Evolutionary conservation across 2,797 vertebrate genomes (phyloP).

Genomic region (Liasis olivaceus): DNA sequence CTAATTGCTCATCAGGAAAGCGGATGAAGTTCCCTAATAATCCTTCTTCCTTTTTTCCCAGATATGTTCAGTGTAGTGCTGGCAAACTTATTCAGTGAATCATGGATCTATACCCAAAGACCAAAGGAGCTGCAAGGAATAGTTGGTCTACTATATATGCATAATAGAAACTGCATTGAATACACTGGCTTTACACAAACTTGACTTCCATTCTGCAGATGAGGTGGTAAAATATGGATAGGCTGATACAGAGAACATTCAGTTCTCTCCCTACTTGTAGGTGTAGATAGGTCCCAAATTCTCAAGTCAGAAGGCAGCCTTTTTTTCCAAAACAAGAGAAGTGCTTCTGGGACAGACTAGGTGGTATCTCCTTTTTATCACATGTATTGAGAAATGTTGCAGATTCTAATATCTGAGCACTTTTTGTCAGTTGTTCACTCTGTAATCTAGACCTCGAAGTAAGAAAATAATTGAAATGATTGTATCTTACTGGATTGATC

Average conservation of each 20-base stretch:
- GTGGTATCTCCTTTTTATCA: background rate
- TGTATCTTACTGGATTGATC: background rate
- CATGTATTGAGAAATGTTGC: background rate
- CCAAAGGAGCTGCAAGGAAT: slow-evolving; percentile 15
- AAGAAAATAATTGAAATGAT: background rate
- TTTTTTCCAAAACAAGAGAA: background rate
- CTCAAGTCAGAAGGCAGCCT: background rate
- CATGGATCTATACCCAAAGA: background rate
- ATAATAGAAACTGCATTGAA: background rate
- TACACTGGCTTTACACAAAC: slow-evolving; percentile 26
- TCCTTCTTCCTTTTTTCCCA: background rate
- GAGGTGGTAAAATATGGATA: background rate
- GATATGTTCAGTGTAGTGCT: background rate
- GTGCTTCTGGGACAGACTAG: background rate
- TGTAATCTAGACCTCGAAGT: background rate
- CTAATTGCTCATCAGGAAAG: slow-evolving; percentile 11
- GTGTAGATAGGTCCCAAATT: background rate
- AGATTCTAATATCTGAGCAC: background rate
- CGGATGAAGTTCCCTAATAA: slow-evolving; percentile 1
- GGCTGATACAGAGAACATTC: background rate
- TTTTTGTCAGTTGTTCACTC: background rate
- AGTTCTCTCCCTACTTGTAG: background rate
- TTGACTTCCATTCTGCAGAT: background rate
- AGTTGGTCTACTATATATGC: background rate
- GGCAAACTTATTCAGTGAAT: background rate